Evolutionary conservation across 2,113 vertebrate genomes (phyloP).

Genomic region (Cichladusa arquata): DNA sequence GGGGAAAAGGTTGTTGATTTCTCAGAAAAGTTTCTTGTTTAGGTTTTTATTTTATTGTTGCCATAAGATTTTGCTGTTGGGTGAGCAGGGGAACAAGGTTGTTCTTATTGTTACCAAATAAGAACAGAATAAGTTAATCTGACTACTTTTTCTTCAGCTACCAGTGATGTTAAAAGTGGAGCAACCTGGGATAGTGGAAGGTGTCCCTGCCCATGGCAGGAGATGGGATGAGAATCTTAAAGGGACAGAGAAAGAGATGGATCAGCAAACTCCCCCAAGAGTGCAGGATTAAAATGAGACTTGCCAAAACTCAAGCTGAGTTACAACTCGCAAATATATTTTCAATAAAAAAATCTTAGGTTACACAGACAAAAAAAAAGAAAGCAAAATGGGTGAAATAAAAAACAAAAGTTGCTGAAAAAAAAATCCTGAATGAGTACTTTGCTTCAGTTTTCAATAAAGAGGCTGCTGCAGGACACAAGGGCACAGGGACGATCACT

Average conservation of each 20-base stretch:
- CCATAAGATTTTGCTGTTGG: background rate
- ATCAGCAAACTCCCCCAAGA: background rate
- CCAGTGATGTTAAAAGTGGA: background rate
- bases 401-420: background rate
- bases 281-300: background rate
- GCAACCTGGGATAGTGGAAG: accelerated
- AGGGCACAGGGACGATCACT: background rate
- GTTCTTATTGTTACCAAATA: background rate
- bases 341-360: background rate
- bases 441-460: constrained; percentile 5
- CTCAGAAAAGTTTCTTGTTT: background rate
- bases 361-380: background rate
- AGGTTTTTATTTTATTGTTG: background rate
- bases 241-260: background rate
- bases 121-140: background rate
- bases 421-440: background rate
- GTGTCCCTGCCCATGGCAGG: background rate
- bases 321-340: background rate
- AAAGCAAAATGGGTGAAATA: background rate
- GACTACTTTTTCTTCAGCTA: background rate
- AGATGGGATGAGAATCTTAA: background rate
- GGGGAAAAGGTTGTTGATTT: background rate
- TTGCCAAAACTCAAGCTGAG: background rate
- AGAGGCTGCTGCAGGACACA: constrained; percentile 15
- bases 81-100: accelerated